Percentiles rank a stretch among this genome's conserved stretches.
phyloP scores from a whole-genome alignment of 2,797 vertebrate genomes.

The Cryptoblepharus egeriae region DNA sequence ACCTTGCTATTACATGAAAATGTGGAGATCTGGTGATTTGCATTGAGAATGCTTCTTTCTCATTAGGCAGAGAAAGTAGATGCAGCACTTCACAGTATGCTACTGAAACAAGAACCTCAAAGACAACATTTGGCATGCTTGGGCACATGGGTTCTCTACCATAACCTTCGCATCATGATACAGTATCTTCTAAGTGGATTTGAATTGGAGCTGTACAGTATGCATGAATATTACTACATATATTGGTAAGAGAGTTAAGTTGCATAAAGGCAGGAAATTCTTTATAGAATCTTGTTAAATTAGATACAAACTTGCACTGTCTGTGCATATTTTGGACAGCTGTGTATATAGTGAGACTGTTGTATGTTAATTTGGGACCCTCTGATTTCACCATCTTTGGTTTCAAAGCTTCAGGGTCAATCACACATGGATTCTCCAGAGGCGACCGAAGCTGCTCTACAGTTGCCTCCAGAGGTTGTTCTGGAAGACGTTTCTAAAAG shows the following conservation, averaged over 20 bases:
- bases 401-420: no score
- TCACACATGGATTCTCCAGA: no score
- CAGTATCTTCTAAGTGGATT: slow-evolving; percentile 98
- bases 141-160: slow-evolving; percentile 98
- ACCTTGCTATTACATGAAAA: neutral
- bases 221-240: slow-evolving; percentile 99
- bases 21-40: neutral
- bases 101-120: slow-evolving; percentile 97
- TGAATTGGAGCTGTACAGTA: slow-evolving; percentile 98
- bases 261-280: neutral
- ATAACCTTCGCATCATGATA: slow-evolving; percentile 98
- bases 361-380: no score
- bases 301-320: neutral
- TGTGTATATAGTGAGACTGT: no score
- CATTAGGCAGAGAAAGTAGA: slow-evolving; percentile 96
- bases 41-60: neutral
- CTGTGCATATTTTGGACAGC: neutral
- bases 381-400: no score
- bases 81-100: slow-evolving; percentile 93
- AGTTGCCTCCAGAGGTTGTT: no score
- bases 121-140: slow-evolving; percentile 96
- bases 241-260: slow-evolving; percentile 86
- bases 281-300: neutral
- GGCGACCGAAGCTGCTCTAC: no score
- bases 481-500: neutral